Base-by-base conservation (phyloP, 2,113 vertebrate species). In the Oreochromis spilurus region DNA sequence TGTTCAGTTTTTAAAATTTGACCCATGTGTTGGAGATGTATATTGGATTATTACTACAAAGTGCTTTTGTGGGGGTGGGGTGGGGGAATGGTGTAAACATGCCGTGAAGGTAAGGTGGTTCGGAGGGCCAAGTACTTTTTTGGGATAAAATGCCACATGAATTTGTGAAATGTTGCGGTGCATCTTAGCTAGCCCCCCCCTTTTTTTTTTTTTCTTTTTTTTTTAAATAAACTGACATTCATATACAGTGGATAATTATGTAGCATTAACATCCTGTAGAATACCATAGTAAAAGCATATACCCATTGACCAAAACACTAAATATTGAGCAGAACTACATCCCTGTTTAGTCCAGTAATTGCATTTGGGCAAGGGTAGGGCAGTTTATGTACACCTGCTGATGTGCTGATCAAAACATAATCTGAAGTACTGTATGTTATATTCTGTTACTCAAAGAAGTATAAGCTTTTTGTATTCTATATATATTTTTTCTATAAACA, bases 401-500 rank as follows among this genome's bases (percentile, higher is more conserved):
- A 96, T 94, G 94, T 95, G 94, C 94, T 95, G 94, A 95, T 95
- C 92, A 94, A 95, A 95, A 94, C 95, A 95, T 96, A 96, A 96
- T 95, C 95, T 93, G 94, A 95, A 95, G 95, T 96, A 95, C 95
- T 96, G 95, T 96, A 96, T 94, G 95, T 95, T 95, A 96, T 96
- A 96, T 95, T 95, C 95, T 96, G 95, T 96, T 95, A 96, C 91
- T 96, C 94, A 94, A 96, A 96, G 92, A 96, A 95, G 92, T 96
- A 96, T 96, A 96, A 96, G 94, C 95, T 95, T 96, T 96, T 96
- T 95, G 94, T 96, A 96, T 95, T 96, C 95, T 95, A 95, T 95
- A 96, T 96, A 94, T 96, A 96, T 96, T 93, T 96, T 95, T 96
- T 96, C 95, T 95, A 95, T 94, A 94, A 93, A 95, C 93, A 93